Evolutionary conservation across 2,888 invertebrate genomes (phyloP).

Genomic region (Cerceris rybyensis): DNA sequence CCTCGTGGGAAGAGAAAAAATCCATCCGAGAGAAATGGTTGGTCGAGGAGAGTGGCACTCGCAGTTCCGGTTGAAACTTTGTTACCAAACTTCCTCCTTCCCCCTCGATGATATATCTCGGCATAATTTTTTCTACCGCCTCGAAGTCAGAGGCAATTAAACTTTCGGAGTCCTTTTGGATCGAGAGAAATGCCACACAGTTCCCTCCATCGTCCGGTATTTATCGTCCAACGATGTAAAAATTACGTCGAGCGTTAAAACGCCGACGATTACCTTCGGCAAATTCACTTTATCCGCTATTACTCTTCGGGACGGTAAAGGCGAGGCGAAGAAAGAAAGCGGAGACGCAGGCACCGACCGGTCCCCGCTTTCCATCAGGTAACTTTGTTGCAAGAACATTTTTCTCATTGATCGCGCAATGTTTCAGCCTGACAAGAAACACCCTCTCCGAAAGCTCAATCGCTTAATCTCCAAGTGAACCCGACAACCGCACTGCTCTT

Average conservation of each 20-base stretch:
- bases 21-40: not conserved
- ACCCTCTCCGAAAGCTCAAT: conserved; percentile 44
- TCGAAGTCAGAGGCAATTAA: not conserved
- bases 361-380: conserved; percentile 15
- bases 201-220: not conserved
- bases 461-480: conserved; percentile 42
- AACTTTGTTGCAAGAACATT: conserved; percentile 50
- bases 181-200: not conserved
- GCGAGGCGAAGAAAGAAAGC: not conserved
- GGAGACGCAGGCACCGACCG: conserved; percentile 23
- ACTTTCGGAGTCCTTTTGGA: not conserved
- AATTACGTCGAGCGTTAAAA: too few species aligned
- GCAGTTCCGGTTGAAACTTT: not conserved
- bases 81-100: not conserved
- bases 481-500: not conserved
- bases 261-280: not conserved
- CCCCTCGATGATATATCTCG: not conserved
- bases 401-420: conserved; percentile 53
- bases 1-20: not conserved
- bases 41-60: not conserved
- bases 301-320: not conserved
- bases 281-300: not conserved
- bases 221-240: too few species aligned
- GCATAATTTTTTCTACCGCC: not conserved
- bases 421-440: conserved; percentile 51